Conservation (phyloP, 2,113 vertebrate genomes). For the Tiliqua scincoides region DNA sequence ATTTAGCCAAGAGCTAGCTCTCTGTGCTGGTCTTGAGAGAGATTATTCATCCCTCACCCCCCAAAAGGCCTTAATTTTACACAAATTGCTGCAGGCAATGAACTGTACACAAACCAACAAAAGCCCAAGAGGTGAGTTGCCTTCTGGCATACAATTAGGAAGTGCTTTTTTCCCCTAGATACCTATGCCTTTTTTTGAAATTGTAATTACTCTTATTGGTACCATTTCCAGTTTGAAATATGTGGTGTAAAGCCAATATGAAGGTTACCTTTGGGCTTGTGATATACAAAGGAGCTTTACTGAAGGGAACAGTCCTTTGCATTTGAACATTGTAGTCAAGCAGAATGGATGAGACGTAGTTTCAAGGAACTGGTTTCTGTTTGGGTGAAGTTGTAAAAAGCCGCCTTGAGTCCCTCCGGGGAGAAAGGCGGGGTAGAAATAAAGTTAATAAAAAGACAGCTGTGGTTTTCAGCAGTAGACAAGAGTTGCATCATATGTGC, state of each 20-base stretch:
- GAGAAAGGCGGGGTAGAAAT: no score
- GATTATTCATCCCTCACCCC: slow-evolving; percentile 29
- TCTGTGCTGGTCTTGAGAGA: slow-evolving; percentile 38
- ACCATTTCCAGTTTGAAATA: slow-evolving; percentile 43
- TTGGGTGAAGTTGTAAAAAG: not conserved
- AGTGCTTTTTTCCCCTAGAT: slow-evolving; percentile 54
- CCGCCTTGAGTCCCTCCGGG: no score
- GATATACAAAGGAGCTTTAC: not conserved
- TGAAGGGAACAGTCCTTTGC: not conserved
- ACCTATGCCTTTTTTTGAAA: slow-evolving; percentile 52
- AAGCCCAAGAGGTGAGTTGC: slow-evolving; percentile 59
- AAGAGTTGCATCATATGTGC: not conserved
- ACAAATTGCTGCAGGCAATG: slow-evolving; percentile 66
- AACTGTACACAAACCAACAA: slow-evolving; percentile 57
- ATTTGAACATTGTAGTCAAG: not conserved
- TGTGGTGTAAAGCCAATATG: slow-evolving; percentile 28
- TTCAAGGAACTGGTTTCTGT: not conserved
- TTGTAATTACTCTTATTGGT: slow-evolving; percentile 44
- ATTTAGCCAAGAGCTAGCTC: slow-evolving; percentile 60
- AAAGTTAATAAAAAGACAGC: not conserved
- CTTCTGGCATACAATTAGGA: slow-evolving; percentile 53
- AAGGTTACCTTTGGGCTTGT: slow-evolving; percentile 20
- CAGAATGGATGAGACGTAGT: not conserved
- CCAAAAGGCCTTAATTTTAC: slow-evolving; percentile 60
- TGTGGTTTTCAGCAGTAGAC: not conserved